phyloP scores from a whole-genome alignment of 2,113 vertebrate genomes.

The Indri indri region DNA sequence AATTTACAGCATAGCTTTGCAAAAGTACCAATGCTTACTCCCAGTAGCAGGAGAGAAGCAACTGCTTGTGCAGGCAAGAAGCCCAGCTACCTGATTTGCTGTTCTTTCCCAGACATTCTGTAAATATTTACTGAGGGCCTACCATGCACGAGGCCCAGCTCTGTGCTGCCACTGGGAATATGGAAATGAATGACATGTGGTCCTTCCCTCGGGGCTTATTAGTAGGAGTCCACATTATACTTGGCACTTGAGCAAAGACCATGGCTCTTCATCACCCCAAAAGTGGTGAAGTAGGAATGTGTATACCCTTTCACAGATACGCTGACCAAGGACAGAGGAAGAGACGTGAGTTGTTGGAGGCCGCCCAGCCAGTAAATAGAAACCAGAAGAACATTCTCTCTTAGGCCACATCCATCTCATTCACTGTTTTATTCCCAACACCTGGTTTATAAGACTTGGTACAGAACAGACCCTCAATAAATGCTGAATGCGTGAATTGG shows the following conservation, averaged over 20 bases:
- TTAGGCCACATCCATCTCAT: not conserved
- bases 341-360: not conserved
- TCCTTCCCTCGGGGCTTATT: not conserved
- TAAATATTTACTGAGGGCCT: not conserved
- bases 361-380: not conserved
- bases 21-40: not conserved
- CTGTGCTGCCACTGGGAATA: not conserved
- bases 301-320: not conserved
- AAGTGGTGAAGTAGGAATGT: not conserved
- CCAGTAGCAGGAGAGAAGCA: not conserved
- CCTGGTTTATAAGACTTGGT: not conserved
- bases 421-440: not conserved
- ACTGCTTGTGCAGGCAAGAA: not conserved
- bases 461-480: not conserved
- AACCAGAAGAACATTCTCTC: not conserved
- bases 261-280: not conserved
- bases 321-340: not conserved
- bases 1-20: constrained; percentile 22
- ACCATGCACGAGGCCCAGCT: not conserved
- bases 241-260: not conserved
- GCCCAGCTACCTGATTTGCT: not conserved
- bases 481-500: not conserved
- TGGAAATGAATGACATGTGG: not conserved
- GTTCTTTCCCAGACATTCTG: not conserved
- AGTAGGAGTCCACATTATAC: not conserved